Percentiles rank a stretch among this genome's conserved stretches.
These are phyloP conservation scores for Scrobipalpa costella DNA, from an alignment of 2,888 invertebrate genomes.

Conservation along the genomic window DNA sequence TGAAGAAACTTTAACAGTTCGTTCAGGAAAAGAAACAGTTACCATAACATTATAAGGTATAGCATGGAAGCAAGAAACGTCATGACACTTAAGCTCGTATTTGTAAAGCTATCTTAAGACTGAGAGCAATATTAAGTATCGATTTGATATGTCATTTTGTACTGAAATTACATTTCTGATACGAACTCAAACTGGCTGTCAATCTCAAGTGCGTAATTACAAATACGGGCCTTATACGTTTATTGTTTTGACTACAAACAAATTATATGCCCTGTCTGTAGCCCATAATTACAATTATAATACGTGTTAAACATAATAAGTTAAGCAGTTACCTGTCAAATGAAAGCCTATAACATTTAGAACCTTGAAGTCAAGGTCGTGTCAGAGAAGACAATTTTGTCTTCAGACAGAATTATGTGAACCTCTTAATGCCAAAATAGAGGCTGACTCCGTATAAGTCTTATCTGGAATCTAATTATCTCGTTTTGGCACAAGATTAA, in stretches of 20 bases:
- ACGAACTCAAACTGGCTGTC: too few relatives aligned
- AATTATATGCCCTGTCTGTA: background rate
- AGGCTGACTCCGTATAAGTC: slow-evolving; percentile 5
- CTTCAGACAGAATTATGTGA: background rate
- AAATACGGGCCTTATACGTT: background rate
- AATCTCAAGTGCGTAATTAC: too few relatives aligned
- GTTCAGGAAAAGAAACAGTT: too few relatives aligned
- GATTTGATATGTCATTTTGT: too few relatives aligned
- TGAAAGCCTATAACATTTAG: background rate
- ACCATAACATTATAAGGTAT: too few relatives aligned
- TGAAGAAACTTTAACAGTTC: too few relatives aligned
- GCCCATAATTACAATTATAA: background rate
- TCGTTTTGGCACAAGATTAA: background rate
- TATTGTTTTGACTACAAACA: slow-evolving; percentile 1
- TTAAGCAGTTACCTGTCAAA: background rate
- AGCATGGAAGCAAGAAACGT: too few relatives aligned
- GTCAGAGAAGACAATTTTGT: background rate
- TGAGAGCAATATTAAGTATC: too few relatives aligned
- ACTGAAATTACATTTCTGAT: too few relatives aligned
- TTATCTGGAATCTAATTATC: slow-evolving; percentile 14
- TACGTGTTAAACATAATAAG: background rate
- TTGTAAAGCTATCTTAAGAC: too few relatives aligned
- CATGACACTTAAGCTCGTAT: too few relatives aligned
- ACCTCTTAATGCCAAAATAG: background rate
- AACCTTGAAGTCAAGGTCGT: slow-evolving; percentile 1